Evolutionary conservation across 2,888 invertebrate species (phyloP).

Genomic region (Exocentrus adspersus): DNA sequence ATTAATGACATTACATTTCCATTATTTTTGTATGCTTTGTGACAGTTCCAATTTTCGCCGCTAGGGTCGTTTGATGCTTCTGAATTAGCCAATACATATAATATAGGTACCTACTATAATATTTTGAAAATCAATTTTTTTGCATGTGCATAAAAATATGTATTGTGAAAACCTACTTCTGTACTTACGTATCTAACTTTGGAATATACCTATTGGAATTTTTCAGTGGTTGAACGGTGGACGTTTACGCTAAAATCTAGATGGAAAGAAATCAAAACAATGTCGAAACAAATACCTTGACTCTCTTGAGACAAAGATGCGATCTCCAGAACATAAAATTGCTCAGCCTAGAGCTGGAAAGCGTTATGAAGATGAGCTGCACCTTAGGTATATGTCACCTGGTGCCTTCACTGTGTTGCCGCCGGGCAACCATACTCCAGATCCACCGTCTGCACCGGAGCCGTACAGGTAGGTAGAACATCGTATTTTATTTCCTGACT

Average conservation of each 20-base stretch:
- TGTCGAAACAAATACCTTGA: conserved; percentile 34
- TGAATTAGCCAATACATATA: too few relatives aligned
- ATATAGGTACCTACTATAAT: too few relatives aligned
- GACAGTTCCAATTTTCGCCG: too few relatives aligned
- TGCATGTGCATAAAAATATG: too few relatives aligned
- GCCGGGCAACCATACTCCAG: conserved; percentile 54
- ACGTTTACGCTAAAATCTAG: not conserved
- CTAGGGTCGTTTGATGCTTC: too few relatives aligned
- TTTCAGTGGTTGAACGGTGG: not conserved
- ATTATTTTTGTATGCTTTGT: too few relatives aligned
- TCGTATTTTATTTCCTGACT: too few relatives aligned
- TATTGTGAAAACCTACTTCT: too few relatives aligned
- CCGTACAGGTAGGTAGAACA: conserved; percentile 61
- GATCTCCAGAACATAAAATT: conserved; percentile 54
- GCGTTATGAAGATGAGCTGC: conserved; percentile 57
- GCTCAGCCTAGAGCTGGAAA: conserved; percentile 54
- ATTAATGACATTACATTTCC: too few relatives aligned
- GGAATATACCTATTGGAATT: not conserved
- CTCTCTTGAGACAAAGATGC: conserved; percentile 49
- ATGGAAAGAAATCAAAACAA: conserved; percentile 40
- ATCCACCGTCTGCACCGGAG: conserved; percentile 58
- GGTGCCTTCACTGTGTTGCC: conserved; percentile 62
- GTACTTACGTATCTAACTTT: too few relatives aligned
- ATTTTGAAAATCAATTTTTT: too few relatives aligned
- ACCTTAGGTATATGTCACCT: conserved; percentile 58